Conservation (phyloP, 2,797 vertebrate genomes). For the Poecilia gillii region DNA sequence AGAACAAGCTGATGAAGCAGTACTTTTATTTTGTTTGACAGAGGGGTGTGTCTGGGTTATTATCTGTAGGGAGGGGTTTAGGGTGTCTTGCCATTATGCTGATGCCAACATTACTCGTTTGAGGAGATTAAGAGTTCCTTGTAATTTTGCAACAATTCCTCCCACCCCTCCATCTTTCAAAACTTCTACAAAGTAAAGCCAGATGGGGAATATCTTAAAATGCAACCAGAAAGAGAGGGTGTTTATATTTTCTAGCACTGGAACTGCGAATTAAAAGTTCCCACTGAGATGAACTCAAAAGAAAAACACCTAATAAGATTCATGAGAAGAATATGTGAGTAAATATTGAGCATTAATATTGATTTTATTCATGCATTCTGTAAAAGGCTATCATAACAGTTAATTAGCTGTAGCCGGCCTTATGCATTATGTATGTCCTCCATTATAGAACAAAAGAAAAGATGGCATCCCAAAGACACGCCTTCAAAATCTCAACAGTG, state of each 20-base stretch:
- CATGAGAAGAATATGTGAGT: constrained; percentile 58
- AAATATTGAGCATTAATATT: constrained; percentile 67
- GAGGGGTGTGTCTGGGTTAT: constrained; percentile 62
- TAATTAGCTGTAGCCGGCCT: constrained; percentile 72
- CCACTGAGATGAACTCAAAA: constrained; percentile 37
- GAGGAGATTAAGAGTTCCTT: constrained; percentile 47
- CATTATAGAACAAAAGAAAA: constrained; percentile 67
- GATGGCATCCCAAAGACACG: constrained; percentile 43
- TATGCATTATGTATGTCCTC: constrained; percentile 71
- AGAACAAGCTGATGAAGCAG: constrained; percentile 73
- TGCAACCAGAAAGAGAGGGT: constrained; percentile 16
- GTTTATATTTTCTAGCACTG: constrained; percentile 41
- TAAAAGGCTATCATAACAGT: constrained; percentile 68
- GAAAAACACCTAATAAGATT: constrained; percentile 52
- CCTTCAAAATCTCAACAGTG: constrained; percentile 35
- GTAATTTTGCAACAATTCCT: constrained; percentile 39
- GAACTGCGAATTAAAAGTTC: constrained; percentile 43
- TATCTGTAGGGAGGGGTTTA: constrained; percentile 50
- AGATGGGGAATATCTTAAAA: constrained; percentile 26
- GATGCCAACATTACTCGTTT: constrained; percentile 58
- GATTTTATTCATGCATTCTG: constrained; percentile 75
- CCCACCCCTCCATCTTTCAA: constrained; percentile 16
- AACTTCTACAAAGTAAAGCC: constrained; percentile 33
- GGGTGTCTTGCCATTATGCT: constrained; percentile 46
- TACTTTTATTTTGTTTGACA: constrained; percentile 71